phyloP scores from a whole-genome alignment of 2,797 vertebrate species.

The Sebastolobus altivelis region DNA sequence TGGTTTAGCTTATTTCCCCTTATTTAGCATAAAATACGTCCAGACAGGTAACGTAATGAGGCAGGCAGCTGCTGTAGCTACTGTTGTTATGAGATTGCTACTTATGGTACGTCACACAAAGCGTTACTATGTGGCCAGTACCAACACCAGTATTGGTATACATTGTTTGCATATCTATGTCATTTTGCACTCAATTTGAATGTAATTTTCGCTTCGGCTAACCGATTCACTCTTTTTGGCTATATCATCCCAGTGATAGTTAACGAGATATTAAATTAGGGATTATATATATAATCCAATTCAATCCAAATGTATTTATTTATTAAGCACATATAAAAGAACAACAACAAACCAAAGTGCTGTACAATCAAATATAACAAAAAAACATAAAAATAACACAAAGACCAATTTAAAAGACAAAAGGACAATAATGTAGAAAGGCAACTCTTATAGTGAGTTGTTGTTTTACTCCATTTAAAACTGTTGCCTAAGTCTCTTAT shows the following conservation, averaged over 20 bases:
- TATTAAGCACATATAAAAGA: neutral
- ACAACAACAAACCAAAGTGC: neutral
- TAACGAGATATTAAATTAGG: neutral
- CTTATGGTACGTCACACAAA: neutral
- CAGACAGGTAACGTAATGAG: neutral
- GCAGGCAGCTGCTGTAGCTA: neutral
- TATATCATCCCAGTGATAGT: neutral
- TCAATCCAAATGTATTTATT: neutral
- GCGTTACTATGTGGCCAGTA: neutral
- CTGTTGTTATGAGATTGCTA: neutral
- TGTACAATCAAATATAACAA: no score
- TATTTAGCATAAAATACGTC: neutral
- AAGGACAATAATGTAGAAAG: neutral
- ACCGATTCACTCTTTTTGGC: neutral
- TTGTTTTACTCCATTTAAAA: constrained; percentile 11
- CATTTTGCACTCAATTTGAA: neutral
- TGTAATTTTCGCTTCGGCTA: neutral
- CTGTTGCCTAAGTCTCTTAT: neutral
- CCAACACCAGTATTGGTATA: neutral
- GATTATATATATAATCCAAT: neutral
- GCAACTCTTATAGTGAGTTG: neutral
- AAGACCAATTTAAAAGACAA: neutral
- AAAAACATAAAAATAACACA: neutral
- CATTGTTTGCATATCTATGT: neutral
- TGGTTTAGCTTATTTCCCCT: neutral